These are phyloP conservation scores for Frieseomelitta varia DNA, from an alignment of 1,140 invertebrate genomes.

Conservation along the genomic window DNA sequence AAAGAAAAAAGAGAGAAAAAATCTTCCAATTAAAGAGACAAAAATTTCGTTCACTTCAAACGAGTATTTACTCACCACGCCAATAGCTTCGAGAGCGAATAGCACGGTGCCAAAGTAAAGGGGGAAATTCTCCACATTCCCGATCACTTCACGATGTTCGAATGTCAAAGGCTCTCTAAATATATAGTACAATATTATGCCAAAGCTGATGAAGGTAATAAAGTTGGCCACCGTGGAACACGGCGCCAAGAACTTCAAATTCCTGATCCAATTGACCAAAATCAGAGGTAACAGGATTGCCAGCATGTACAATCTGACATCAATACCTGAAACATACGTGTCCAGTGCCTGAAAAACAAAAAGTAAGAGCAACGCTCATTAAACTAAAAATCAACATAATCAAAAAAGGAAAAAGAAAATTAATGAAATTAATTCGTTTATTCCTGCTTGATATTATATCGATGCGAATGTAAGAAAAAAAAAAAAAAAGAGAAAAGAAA, in stretches of 20 bases:
- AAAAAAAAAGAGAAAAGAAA: no score
- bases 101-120: constrained; percentile 90
- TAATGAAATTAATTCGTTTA: neutral
- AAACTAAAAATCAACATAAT: no score
- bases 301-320: constrained; percentile 85
- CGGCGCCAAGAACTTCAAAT: constrained; percentile 88
- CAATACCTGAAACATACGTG: constrained; percentile 64
- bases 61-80: constrained; percentile 57
- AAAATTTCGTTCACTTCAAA: constrained; percentile 1
- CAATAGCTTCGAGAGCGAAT: constrained; percentile 91
- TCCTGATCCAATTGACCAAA: constrained; percentile 87
- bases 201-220: constrained; percentile 85
- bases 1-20: no score
- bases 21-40: no score
- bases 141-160: constrained; percentile 80
- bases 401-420: no score
- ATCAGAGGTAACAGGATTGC: constrained; percentile 87
- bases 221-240: constrained; percentile 89
- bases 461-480: neutral
- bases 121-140: constrained; percentile 82
- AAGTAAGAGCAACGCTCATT: neutral
- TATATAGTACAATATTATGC: constrained; percentile 88
- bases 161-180: constrained; percentile 82
- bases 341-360: constrained; percentile 67
- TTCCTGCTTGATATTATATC: neutral